Base-by-base conservation (phyloP, 2,797 vertebrate genomes). In the Cygnus olor region DNA sequence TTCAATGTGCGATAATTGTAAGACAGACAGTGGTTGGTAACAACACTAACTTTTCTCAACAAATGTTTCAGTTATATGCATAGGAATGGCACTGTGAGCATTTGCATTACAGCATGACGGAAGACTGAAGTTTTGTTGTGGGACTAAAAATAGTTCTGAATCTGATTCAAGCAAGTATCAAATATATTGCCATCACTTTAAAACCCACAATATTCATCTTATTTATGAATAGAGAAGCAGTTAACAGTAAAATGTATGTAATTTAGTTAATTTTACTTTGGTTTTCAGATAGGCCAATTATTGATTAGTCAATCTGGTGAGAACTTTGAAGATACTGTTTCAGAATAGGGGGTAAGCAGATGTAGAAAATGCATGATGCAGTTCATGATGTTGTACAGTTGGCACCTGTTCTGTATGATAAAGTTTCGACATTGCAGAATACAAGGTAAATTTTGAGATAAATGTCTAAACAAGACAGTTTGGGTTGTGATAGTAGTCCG, bases 191-290 rank as follows among this genome's bases (percentile, higher is more conserved):
- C 0, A 2, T 15, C 0, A 34, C 64, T 89, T 94, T 5, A 28
- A 68, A 82, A 10, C 49, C 8, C 14, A 7, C 47, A 58, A 20
- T 68, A 64, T 36, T 79, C 66, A 13, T 28, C 44, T 38, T 66
- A n/a, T 42, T 15, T 6, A 45, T 7, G 0, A 80, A 58, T 32
- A 64, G 7, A 47, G 7, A 8, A n/a, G 18, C 18, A 80, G 8
- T 64, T 80, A 47, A 11, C 13, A 36, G 34, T 71, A 92, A 85
- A 72, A 88, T 68, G 4, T 36, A 30, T 32, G 5, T n/a, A 44
- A 65, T 90, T 60, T 44, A 56, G 30, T 42, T 69, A 15, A 70
- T 73, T 88, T 90, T 83, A 36, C 10, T 69, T 84, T 14, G 72
- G 2, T 28, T 80, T 94, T 87, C 24, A n/a, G 24, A 40, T 44